Percentiles rank a stretch among this genome's conserved stretches.
These are phyloP conservation scores for Gulo gulo DNA, from an alignment of 2,113 vertebrate species.

Conservation along the genomic window DNA sequence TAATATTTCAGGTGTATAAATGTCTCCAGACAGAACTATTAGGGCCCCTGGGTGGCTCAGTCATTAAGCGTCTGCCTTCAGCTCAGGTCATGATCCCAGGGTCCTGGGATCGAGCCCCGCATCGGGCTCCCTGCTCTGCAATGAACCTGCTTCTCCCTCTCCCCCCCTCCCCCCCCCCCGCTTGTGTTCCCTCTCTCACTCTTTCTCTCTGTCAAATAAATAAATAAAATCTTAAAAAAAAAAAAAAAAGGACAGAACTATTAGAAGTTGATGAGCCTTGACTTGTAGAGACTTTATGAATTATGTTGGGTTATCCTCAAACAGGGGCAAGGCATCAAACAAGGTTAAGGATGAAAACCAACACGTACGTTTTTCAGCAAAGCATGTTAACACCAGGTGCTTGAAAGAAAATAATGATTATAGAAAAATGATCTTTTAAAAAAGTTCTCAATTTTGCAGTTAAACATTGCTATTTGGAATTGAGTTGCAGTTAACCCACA, in stretches of 20 bases:
- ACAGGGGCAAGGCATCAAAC: neutral
- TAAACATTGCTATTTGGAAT: neutral
- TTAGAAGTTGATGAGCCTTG: neutral
- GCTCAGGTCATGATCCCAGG: too few species aligned
- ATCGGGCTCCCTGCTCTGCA: too few species aligned
- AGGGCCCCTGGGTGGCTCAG: too few species aligned
- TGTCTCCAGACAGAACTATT: neutral
- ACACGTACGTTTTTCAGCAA: neutral
- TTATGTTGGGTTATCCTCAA: neutral
- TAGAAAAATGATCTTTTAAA: neutral
- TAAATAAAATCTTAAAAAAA: too few species aligned
- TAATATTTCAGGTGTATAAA: neutral
- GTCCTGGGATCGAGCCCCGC: too few species aligned
- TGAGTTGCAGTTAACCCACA: neutral
- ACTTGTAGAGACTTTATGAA: neutral
- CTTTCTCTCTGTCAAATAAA: too few species aligned
- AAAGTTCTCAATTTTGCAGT: neutral
- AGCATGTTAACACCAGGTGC: neutral
- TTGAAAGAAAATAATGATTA: neutral
- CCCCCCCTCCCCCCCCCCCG: too few species aligned
- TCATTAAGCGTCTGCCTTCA: too few species aligned
- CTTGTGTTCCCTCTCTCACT: too few species aligned
- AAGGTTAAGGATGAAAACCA: neutral
- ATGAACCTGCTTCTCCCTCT: too few species aligned
- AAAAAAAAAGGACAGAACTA: neutral